Conservation (phyloP, 1,140 invertebrate genomes). For the Brachionus plicatilis region DNA sequence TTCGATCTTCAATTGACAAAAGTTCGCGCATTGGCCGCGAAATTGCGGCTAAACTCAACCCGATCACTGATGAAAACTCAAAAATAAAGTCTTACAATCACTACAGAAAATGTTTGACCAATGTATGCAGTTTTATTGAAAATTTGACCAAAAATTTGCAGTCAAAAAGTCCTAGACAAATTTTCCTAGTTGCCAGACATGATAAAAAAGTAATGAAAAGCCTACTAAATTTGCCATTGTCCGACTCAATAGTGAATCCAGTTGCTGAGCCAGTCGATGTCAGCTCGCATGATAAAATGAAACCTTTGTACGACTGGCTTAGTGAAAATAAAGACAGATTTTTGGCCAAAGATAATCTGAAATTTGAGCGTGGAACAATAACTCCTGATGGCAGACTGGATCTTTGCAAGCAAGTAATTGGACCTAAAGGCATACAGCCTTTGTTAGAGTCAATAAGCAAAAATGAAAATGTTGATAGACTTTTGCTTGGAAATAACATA, state of each 20-base stretch:
- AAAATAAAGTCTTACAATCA: conserved; percentile 26
- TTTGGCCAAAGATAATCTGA: not conserved
- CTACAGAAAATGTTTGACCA: not conserved
- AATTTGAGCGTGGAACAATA: conserved; percentile 3
- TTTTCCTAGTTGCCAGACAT: not conserved
- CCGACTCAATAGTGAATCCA: conserved; percentile 31
- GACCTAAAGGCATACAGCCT: conserved; percentile 12
- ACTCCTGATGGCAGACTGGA: conserved; percentile 32
- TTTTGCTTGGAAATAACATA: conserved; percentile 39
- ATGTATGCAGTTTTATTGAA: not conserved
- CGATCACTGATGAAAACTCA: not conserved
- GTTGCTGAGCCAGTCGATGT: conserved; percentile 20
- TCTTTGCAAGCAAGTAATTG: conserved; percentile 39
- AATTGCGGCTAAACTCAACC: not conserved
- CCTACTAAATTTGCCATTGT: not conserved
- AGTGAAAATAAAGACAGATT: not conserved
- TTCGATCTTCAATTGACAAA: conserved; percentile 19
- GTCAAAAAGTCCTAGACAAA: not conserved
- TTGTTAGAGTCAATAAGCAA: conserved; percentile 5
- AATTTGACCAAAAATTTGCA: not conserved
- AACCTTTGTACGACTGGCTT: conserved; percentile 27
- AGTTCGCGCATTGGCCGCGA: not conserved
- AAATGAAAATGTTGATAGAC: not conserved
- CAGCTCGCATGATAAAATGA: not conserved
- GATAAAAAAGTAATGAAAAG: not conserved